Evolutionary conservation across 2,113 vertebrate species (phyloP).

Genomic region (Azemiops feae): DNA sequence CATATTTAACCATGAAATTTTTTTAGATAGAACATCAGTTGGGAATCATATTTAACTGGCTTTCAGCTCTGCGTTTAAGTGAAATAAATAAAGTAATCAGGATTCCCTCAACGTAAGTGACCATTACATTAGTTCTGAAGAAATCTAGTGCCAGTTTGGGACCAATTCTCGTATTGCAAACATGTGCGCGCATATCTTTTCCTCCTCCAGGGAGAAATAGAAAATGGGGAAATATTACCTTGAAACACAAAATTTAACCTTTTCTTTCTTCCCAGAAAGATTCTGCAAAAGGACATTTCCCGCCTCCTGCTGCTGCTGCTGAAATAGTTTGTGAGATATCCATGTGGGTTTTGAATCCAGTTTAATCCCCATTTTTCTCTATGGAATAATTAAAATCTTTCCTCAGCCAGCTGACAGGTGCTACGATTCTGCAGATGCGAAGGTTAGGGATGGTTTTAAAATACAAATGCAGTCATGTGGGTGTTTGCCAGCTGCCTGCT

Average conservation of each 20-base stretch:
- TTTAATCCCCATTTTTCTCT: not conserved
- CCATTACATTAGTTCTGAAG: not conserved
- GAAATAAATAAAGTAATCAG: not conserved
- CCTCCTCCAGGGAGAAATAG: not conserved
- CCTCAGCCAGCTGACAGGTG: not conserved
- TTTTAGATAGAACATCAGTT: too few species aligned
- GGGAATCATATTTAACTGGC: not conserved
- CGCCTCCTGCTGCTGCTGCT: not conserved
- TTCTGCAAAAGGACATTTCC: not conserved
- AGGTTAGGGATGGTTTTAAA: not conserved
- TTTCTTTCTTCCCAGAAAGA: not conserved
- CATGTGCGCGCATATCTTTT: not conserved
- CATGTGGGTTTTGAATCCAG: not conserved
- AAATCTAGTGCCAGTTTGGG: not conserved
- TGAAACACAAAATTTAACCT: not conserved
- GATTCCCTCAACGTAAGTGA: not conserved
- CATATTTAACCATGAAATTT: not conserved
- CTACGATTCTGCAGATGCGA: not conserved
- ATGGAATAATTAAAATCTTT: not conserved
- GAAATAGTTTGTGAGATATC: not conserved
- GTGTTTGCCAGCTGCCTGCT: not conserved
- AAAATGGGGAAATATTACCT: not conserved
- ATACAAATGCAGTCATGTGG: not conserved
- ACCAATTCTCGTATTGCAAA: not conserved
- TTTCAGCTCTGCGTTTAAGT: not conserved